phyloP scores from a whole-genome alignment of 1,140 invertebrate genomes.

The Nomia melanderi region DNA sequence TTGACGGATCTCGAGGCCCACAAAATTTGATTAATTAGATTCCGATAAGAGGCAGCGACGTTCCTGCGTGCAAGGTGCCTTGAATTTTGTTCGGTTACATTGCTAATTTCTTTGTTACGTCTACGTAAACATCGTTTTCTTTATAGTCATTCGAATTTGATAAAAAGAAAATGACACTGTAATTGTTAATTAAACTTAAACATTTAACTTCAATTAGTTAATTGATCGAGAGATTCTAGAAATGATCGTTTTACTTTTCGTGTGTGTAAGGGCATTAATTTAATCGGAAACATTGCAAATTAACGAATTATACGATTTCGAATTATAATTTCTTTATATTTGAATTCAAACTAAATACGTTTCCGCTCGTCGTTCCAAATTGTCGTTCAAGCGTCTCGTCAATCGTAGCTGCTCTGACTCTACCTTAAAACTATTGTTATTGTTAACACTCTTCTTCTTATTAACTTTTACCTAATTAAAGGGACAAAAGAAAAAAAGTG shows the following conservation, averaged over 20 bases:
- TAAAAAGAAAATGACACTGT: neutral
- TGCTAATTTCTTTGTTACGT: neutral
- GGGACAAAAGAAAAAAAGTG: slow-evolving; percentile 13
- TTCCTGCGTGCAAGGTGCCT: slow-evolving; percentile 65
- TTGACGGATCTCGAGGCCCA: slow-evolving; percentile 42
- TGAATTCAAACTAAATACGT: slow-evolving; percentile 16
- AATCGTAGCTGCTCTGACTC: slow-evolving; percentile 76
- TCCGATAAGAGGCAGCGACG: slow-evolving; percentile 36
- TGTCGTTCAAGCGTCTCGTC: slow-evolving; percentile 77
- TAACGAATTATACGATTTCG: no score
- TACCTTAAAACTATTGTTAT: slow-evolving; percentile 77
- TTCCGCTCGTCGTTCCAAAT: slow-evolving; percentile 73
- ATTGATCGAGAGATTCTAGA: neutral
- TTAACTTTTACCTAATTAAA: slow-evolving; percentile 75
- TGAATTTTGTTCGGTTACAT: slow-evolving; percentile 26
- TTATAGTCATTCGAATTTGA: neutral
- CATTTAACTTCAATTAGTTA: no score
- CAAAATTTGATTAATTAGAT: neutral
- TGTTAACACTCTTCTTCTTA: slow-evolving; percentile 78
- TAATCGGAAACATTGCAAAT: no score
- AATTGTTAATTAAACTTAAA: neutral
- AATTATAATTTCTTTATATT: no score
- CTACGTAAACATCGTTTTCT: neutral
- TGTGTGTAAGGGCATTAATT: no score
- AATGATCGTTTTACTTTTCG: neutral